These are phyloP conservation scores for Actinostola sp. DNA, from an alignment of 92 coral and sea anemone genomes.

Conservation along the genomic window DNA sequence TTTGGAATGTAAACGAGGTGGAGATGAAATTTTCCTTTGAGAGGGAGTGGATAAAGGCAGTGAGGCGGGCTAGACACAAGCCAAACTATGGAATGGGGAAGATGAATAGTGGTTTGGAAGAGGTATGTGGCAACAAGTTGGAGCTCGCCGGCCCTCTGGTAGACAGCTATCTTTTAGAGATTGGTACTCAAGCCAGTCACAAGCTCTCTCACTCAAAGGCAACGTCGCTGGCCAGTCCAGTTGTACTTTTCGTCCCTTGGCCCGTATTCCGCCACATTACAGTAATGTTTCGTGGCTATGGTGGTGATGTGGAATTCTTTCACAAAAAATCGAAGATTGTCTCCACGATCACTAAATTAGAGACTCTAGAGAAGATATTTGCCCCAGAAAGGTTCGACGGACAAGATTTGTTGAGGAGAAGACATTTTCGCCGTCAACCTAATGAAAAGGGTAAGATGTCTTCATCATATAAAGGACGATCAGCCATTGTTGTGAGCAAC, in stretches of 20 bases:
- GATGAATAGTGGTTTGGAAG: conserved; percentile 37
- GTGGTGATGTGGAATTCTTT: conserved; percentile 10
- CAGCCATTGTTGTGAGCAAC: conserved; percentile 29
- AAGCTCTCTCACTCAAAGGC: conserved; percentile 36
- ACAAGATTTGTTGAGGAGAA: conserved; percentile 22
- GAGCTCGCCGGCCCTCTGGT: conserved; percentile 45
- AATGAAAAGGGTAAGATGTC: conserved; percentile 15
- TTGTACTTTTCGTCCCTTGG: conserved; percentile 42
- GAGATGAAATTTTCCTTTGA: conserved; percentile 43
- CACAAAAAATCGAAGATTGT: conserved; percentile 14
- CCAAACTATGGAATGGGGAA: conserved; percentile 50
- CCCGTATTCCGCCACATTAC: conserved; percentile 43
- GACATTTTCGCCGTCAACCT: conserved; percentile 26
- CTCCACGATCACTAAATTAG: conserved; percentile 18
- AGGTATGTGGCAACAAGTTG: conserved; percentile 43
- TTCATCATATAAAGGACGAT: conserved; percentile 26
- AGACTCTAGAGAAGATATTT: conserved; percentile 34
- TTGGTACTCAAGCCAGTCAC: conserved; percentile 19
- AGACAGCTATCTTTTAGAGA: conserved; percentile 44
- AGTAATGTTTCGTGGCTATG: conserved; percentile 26
- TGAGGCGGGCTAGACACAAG: conserved; percentile 26
- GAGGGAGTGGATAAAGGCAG: conserved; percentile 49
- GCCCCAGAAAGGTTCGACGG: conserved; percentile 28
- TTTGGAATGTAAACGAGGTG: too few relatives aligned
- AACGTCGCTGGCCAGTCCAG: conserved; percentile 26